Base-by-base conservation (phyloP, 2,797 vertebrate species). In the Muraenolepis orangiensis region DNA sequence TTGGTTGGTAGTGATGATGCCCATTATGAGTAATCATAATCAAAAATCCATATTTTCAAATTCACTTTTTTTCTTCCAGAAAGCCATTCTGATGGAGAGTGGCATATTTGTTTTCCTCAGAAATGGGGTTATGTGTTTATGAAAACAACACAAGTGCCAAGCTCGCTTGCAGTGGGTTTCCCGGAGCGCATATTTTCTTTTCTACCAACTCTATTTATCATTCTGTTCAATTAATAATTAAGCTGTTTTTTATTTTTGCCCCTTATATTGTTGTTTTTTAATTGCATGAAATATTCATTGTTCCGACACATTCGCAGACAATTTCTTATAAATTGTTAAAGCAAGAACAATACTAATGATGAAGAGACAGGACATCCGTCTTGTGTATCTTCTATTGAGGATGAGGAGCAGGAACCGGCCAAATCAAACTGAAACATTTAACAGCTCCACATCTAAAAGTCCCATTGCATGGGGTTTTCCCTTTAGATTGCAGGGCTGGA, bases 361-460 rank as follows among this genome's bases (percentile, higher is more conserved):
- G 91, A 93, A 93, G 94, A 90, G 91, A 88, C 89, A 93, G 89
- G 90, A 92, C 88, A 92, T 91, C 89, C 89, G 91, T 88, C 88
- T 88, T 88, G 93, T 94, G 94, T 93, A 94, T 92, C 92, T 61
- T 93, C 92, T 64, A 87, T 92, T 93, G 89, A 88, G 61, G 30
- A 78, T 81, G 76, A 80, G 81, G 84, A 88, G 85, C 83, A 68
- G 76, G 78, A 92, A 88, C 79, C 51, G 84, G 82, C 87, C 87
- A 92, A 93, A 94, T 94, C 93, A 93, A 94, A 94, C 90, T 91
- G 92, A 94, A 95, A 95, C 91, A 94, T 94, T 90, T 82, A 94
- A 91, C 88, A 94, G 91, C 91, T 87, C 87, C 76, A 93, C 91
- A 88, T 91, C 90, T 88, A 88, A 93, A 92, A 92, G 79, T 93